Percentiles rank a stretch among this genome's conserved stretches.
These are phyloP conservation scores for Oligia fasciuncula DNA, from an alignment of 2,888 invertebrate genomes.

Conservation along the genomic window DNA sequence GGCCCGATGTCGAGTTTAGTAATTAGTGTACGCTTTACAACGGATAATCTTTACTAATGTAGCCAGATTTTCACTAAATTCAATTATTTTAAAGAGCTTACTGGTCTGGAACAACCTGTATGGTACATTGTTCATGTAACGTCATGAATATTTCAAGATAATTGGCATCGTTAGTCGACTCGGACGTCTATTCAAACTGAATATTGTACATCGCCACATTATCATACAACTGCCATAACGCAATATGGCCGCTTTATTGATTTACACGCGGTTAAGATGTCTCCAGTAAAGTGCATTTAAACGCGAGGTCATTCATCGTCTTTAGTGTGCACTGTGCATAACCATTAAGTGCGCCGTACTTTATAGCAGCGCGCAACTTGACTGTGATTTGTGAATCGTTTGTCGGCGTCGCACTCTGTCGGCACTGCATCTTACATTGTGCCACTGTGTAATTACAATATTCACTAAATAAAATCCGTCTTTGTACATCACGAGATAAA, in stretches of 20 bases:
- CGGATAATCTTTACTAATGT: slow-evolving; percentile 68
- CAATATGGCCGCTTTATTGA: slow-evolving; percentile 57
- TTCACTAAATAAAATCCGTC: slow-evolving; percentile 49
- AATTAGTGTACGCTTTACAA: slow-evolving; percentile 71
- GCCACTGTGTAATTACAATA: slow-evolving; percentile 59
- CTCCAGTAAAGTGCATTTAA: slow-evolving; percentile 61
- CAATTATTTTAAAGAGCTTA: slow-evolving; percentile 31
- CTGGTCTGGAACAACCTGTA: not conserved
- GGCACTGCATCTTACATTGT: slow-evolving; percentile 59
- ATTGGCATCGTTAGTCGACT: slow-evolving; percentile 44
- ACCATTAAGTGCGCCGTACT: slow-evolving; percentile 60
- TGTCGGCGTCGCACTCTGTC: slow-evolving; percentile 53
- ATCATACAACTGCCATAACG: slow-evolving; percentile 38
- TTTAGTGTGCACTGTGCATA: slow-evolving; percentile 57
- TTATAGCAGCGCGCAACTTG: slow-evolving; percentile 57
- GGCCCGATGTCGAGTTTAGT: slow-evolving; percentile 67
- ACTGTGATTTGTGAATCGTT: slow-evolving; percentile 65
- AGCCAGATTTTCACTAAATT: slow-evolving; percentile 42
- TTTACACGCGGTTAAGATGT: slow-evolving; percentile 56
- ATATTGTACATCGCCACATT: slow-evolving; percentile 49
- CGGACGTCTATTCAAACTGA: slow-evolving; percentile 43
- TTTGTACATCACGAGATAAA: slow-evolving; percentile 51
- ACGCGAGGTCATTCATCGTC: slow-evolving; percentile 56
- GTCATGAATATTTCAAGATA: slow-evolving; percentile 59
- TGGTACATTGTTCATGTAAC: slow-evolving; percentile 1